Conservation (phyloP, 2,113 vertebrate genomes). For the Paradisaea rubra region DNA sequence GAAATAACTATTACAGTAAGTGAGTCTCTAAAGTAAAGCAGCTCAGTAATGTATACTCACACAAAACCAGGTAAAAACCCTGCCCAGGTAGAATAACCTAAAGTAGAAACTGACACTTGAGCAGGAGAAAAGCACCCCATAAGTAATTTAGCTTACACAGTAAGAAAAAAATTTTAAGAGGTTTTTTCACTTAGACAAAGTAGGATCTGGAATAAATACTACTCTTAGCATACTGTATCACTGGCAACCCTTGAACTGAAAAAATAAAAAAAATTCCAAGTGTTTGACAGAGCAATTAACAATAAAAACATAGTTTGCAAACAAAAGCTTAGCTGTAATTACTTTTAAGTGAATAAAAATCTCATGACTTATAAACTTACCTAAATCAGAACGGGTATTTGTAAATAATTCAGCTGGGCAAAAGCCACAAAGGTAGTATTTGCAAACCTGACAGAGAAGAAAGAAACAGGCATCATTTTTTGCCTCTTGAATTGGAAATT, state of each 20-base stretch:
- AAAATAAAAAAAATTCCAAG: not conserved
- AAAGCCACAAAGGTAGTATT: conserved; percentile 97
- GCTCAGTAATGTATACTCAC: not conserved
- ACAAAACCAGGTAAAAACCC: not conserved
- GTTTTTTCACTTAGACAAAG: not conserved
- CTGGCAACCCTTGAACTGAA: not conserved
- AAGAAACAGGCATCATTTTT: conserved; percentile 26
- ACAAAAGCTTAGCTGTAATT: not conserved
- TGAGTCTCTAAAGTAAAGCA: not conserved
- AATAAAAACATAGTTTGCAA: not conserved
- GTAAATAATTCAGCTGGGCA: conserved; percentile 97
- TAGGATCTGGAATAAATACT: not conserved
- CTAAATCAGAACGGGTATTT: conserved; percentile 96
- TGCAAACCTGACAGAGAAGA: conserved; percentile 81
- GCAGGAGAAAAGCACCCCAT: not conserved
- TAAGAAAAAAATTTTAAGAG: not conserved
- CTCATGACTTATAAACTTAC: conserved; percentile 71
- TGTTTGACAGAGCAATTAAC: not conserved
- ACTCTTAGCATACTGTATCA: not conserved
- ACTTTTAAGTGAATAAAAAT: not conserved
- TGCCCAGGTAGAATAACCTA: not conserved
- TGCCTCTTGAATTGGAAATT: not conserved
- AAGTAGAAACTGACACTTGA: not conserved
- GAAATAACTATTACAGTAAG: not conserved
- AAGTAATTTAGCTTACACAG: not conserved